Evolutionary conservation across 2,113 vertebrate genomes (phyloP), one percentile per base, ranked within the genome.

Genomic region (Rhinopithecus roxellana): DNA sequence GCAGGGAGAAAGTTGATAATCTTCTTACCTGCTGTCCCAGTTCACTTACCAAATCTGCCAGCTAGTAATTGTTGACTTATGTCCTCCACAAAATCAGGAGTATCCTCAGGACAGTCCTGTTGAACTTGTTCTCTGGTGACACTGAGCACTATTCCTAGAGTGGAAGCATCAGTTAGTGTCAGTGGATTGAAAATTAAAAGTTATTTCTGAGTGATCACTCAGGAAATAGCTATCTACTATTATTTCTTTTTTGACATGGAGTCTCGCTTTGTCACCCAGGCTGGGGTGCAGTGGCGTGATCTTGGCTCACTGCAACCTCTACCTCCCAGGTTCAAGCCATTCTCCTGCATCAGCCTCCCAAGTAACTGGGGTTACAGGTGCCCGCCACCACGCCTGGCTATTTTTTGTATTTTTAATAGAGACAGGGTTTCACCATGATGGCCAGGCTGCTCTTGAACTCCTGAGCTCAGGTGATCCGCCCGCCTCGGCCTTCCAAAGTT

Each of bases 71-170:
- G 3, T 27, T 52, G 45, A 72, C 81, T 79, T 22, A 3, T 9
- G 11, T 59, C 18, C 32, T 43, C n/a, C 81, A 2, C 1, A 17
- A 2, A 35, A 32, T 50, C 22, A 0, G 1, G 2, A 45, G 50
- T 27, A 0, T 43, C 78, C 88, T 18, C 9, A 48, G 40, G 48
- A 72, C 52, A 45, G 87, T 64, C 50, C 1, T 3, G 35, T 30
- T 27, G 84, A 50, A 11, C 45, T 20, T 25, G 7, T 1, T 20
- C 3, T 40, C 38, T 59, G 18, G 0, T 18, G 35, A 25, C 27
- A 4, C 61, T 69, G 3, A 8, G 72, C 69, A 3, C 30, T 17
- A 0, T 43, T 77, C 38, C 77, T n/a, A 9, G 23, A 38, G n/a
- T 74, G 30, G 43, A 50, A 59, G 23, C 67, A 6, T 23, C 55